Base-by-base conservation (phyloP, 1,140 invertebrate genomes). In the Mya arenaria region DNA sequence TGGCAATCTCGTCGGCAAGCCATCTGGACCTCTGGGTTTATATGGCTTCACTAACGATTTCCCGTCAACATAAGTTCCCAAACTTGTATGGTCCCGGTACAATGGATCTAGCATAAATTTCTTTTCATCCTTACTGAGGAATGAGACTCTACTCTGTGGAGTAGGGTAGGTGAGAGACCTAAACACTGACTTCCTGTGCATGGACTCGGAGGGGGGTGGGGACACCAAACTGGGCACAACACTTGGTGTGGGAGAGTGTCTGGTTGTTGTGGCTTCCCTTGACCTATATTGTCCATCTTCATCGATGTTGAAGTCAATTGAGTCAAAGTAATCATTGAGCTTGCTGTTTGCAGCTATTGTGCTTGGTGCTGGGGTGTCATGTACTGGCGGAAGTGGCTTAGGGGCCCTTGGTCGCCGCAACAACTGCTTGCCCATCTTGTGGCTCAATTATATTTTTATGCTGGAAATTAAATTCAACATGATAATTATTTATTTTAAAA, bases 71-170 rank as follows among this genome's bases (percentile, higher is more conserved):
- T 90, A 90, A 23, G 86, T 90, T 58, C 89, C 90, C 1, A 90
- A 73, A 71, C 83, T 88, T 71, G 89, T 90, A 56, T 85, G 85
- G 56, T 87, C 87, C 36, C 90, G 60, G 77, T 86, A 91, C 8
- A 89, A 44, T 34, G 90, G 89, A 77, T 92, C 91, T 30, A 92
- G 77, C n/a, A 92, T 84, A 84, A 84, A 91, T 68, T 87, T 90
- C 73, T 86, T 85, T 52, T 91, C 89, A 71, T 90, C 85, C 71
- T 77, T 73, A 6, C 62, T 86, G 4, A 89, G 73, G 58, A 85
- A 85, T 34, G 85, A 84, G 8, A 78, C 85, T 56, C 78, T 82
- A 71, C 86, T 90, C 32, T 84, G 84, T 10, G 81, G 87, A 4
- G 87, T 87, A 13, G 75, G 44, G 39, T 65, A 73, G 4, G 60